These are phyloP conservation scores for Rhea pennata DNA, from an alignment of 2,113 vertebrate genomes.

Conservation along the genomic window DNA sequence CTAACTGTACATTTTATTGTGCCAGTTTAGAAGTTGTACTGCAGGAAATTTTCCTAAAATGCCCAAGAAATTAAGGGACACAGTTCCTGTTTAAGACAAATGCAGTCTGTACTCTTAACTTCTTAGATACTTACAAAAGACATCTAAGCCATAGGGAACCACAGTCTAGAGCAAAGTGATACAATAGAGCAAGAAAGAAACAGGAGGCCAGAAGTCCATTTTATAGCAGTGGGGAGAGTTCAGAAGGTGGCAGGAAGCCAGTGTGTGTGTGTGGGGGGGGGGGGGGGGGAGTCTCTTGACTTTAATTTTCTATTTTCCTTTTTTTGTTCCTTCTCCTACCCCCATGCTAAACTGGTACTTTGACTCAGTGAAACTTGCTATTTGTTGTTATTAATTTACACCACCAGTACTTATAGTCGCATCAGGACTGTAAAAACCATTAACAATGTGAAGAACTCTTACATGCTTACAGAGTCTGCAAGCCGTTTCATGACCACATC, in stretches of 20 bases:
- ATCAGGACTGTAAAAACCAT: not conserved
- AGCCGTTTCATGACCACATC: not conserved
- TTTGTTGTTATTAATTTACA: not conserved
- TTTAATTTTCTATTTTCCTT: not conserved
- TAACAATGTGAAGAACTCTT: not conserved
- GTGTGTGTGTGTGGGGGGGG: too few relatives aligned
- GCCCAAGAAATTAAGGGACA: not conserved
- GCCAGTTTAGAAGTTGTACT: not conserved
- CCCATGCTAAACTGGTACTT: not conserved
- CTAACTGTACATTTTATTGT: not conserved
- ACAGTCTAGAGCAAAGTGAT: not conserved
- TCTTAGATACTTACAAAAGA: not conserved
- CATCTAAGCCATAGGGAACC: not conserved
- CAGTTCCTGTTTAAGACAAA: not conserved
- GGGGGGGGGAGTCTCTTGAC: too few relatives aligned
- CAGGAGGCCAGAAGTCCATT: not conserved
- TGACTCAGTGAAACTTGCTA: not conserved
- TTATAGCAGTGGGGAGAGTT: not conserved
- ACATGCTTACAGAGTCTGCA: not conserved
- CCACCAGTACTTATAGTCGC: not conserved
- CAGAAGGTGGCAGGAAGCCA: not conserved
- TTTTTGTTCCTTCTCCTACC: not conserved
- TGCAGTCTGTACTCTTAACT: not conserved
- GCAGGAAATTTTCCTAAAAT: conserved; percentile 14
- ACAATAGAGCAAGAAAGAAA: not conserved